Conservation (phyloP, 2,888 invertebrate species). For the Drosophila setosimentum region DNA sequence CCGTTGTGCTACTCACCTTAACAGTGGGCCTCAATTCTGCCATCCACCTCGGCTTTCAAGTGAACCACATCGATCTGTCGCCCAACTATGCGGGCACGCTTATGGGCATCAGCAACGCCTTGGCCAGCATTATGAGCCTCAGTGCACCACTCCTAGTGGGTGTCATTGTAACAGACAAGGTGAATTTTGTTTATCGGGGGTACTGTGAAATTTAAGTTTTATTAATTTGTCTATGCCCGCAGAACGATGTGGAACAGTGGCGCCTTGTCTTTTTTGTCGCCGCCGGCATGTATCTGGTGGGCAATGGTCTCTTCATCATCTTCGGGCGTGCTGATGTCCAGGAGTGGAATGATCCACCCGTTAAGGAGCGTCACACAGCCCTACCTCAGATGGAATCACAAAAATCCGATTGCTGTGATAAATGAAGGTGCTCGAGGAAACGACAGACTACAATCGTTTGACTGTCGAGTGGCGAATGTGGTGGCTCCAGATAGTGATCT, state of each 20-base stretch:
- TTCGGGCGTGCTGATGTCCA: slow-evolving; percentile 90
- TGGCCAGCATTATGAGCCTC: slow-evolving; percentile 91
- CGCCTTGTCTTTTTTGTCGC: slow-evolving; percentile 91
- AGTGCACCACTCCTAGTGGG: slow-evolving; percentile 91
- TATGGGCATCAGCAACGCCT: slow-evolving; percentile 94
- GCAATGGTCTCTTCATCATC: slow-evolving; percentile 89
- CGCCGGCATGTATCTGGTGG: slow-evolving; percentile 89
- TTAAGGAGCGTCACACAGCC: slow-evolving; percentile 65
- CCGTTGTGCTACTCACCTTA: slow-evolving; percentile 89
- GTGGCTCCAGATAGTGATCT: no score
- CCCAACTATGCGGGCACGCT: slow-evolving; percentile 93
- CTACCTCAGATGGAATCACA: slow-evolving; percentile 76
- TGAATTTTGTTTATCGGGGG: slow-evolving; percentile 81
- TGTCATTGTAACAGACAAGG: slow-evolving; percentile 89
- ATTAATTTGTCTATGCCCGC: slow-evolving; percentile 65
- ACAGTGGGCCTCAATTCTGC: slow-evolving; percentile 92
- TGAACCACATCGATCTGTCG: slow-evolving; percentile 94
- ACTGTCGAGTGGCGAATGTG: not conserved
- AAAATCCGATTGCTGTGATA: slow-evolving; percentile 13
- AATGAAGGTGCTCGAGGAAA: not conserved
- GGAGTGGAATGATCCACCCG: slow-evolving; percentile 88
- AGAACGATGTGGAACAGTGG: slow-evolving; percentile 90
- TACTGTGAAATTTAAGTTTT: no score
- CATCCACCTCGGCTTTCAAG: slow-evolving; percentile 91
- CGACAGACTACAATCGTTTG: not conserved